Base-by-base conservation (phyloP, 2,888 invertebrate genomes). In the Noctua janthe region DNA sequence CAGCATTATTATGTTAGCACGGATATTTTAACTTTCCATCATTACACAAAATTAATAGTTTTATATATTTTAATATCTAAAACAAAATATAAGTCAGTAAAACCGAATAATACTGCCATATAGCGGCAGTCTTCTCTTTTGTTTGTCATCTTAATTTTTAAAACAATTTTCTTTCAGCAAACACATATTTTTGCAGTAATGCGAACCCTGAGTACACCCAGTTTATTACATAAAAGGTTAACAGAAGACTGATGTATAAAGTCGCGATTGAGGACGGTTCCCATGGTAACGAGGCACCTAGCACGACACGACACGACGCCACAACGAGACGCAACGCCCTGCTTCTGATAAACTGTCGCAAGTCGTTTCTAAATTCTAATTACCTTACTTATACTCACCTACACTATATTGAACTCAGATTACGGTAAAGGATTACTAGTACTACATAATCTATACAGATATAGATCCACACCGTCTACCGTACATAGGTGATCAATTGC, bases 291-390 rank as follows among this genome's bases (percentile, higher is more conserved):
- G 76, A 78, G 66, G 69, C 83, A 76, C 72, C 78, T 73, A 74
- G 64, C 85, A 81, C 79, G 88, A 84, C 84, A 70, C 78, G 74
- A 77, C 87, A 76, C 80, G 78, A 81, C 39, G 39, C 85, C 76
- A 83, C 77, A 80, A 79, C 74, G 62, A 78, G 79, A 84, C 82
- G 74, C 83, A 84, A 83, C 88, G 83, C 81, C 82, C 84, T 80
- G 79, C 82, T 80, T 86, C 81, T 83, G 86, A 90, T 89, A 85
- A 87, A 85, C 80, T 89, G 85, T 88, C 82, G 89, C 89, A 91
- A 91, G 88, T 81, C 78, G 76, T 88, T 85, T 83, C 85, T 84
- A 84, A 85, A 86, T 82, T 84, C 80, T 90, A 89, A 88, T 90
- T 88, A 90, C 69, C 49, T 83, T 76, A 85, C 81, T 64, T 67